These are phyloP conservation scores for Oscheius myriophilus DNA, from an alignment of 2,888 invertebrate species.

Conservation along the genomic window DNA sequence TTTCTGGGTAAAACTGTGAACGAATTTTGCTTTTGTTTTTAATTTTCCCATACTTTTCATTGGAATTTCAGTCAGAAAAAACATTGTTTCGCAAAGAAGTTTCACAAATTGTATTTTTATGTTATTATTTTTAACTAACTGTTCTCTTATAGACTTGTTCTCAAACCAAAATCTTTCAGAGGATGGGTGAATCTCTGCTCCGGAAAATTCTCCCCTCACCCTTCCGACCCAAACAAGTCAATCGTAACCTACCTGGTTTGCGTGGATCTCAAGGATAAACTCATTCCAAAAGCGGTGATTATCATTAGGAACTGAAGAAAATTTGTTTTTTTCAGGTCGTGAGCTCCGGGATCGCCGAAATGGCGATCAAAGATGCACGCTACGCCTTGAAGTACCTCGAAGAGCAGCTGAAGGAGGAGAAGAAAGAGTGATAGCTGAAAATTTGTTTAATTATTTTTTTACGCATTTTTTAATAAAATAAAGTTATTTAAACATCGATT, in stretches of 20 bases:
- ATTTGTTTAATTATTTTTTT: neutral
- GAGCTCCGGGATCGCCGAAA: conserved; percentile 28
- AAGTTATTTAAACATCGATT: no score
- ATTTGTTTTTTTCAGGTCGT: conserved; percentile 19
- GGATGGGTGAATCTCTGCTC: conserved; percentile 29
- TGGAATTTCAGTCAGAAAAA: no score
- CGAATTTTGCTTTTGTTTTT: no score
- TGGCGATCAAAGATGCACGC: conserved; percentile 30
- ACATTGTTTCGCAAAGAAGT: no score
- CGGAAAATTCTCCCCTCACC: conserved; percentile 27
- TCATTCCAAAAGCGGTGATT: conserved; percentile 33
- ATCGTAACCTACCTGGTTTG: conserved; percentile 30
- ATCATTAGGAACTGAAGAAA: neutral
- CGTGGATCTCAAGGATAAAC: conserved; percentile 33
- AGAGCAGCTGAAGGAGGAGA: conserved; percentile 26
- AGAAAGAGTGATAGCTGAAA: conserved; percentile 2
- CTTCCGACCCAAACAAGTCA: conserved; percentile 20
- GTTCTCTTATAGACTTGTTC: no score
- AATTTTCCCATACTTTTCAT: no score
- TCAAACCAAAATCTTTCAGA: conserved; percentile 14
- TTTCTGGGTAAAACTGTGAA: neutral
- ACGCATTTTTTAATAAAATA: no score
- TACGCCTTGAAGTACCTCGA: conserved; percentile 30
- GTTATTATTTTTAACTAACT: no score
- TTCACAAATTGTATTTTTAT: no score